Evolutionary conservation across 2,797 vertebrate genomes (phyloP), one percentile per base, ranked within the genome.

Genomic region (Tokudaia muenninki): DNA sequence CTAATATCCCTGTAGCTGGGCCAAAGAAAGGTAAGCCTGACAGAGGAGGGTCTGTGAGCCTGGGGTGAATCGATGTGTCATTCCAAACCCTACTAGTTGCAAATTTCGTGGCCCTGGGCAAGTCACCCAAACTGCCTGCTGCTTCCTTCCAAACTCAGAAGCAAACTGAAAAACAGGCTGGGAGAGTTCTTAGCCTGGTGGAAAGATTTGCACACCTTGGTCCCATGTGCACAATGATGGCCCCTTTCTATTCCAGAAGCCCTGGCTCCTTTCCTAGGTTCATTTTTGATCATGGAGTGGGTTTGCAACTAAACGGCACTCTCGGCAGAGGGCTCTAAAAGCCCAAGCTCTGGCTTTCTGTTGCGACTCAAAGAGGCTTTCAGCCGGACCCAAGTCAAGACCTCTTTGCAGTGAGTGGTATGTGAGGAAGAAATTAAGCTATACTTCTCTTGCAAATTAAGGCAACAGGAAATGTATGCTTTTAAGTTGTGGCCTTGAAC

Each of bases 261-360:
- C 72, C 93, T 93, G 96, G 93, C 96, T 93, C 44, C 65, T 91
- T 81, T 96, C 94, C 90, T 72, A 65, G 82, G 52, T 97, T 90
- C 90, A 93, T 95, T 96, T 97, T 95, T 87, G 95, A 90, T 93
- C 84, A 87, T 90, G 87, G 84, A 94, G 75, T 94, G 94, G 92
- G 93, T 97, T 94, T 97, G 94, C 96, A 95, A 94, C 92, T 95
- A 96, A 97, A 97, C 87, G 84, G 37, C 44, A 93, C 87, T 93
- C 97, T 97, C 37, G 22, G 31, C 6, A 2, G 91, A 93, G 63
- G 82, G 81, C 61, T 94, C 93, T 94, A 75, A 97, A 93, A 95
- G 87, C 94, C 87, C 78, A 41, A 52, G 67, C 70, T 63, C 86
- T 82, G n/a, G 72, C 57, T 63, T n/a, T n/a, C 74, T 78, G 74